Base-by-base conservation (phyloP, 2,888 invertebrate species). In the Slavum lentiscoides region DNA sequence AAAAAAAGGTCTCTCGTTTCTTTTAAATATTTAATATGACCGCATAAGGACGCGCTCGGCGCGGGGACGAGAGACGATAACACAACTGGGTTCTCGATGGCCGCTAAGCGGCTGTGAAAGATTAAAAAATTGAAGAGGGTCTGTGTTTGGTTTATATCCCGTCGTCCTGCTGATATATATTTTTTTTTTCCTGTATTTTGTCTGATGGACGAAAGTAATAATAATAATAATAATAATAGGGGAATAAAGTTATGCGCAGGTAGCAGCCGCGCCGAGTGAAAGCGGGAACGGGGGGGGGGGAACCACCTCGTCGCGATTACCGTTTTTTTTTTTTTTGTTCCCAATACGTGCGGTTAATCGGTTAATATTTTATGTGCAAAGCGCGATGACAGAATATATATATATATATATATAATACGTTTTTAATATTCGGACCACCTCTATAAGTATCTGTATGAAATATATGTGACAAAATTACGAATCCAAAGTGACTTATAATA, bases 91-190 rank as follows among this genome's bases (percentile, higher is more conserved):
- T 80, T 80, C 80, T 80, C 80, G 80, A 80, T 70, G 72, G 80
- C 72, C 80, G 72, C 80, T 80, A 80, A 80, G 80, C 80, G 80
- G 80, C 80, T 80, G 80, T 80, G 80, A 80, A 80, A 80, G 80
- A 80, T 80, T 80, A 80, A 80, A 80, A 80, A 80, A 80, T 80
- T 80, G 80, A 80, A 80, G 80, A 80, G 80, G 80, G 80, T 80
- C 64, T 80, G 72, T 80, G 72, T 80, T 80, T 80, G 80, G 80
- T 80, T 72, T 80, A 80, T 80, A 80, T 58, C 62, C 64, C 39
- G 37, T 15, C 23, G 19, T n/a, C 55, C 19, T 43, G 66, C 64
- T 39, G 13, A 23, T 19, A 62, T 70, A 59, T 58, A 55, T 49
- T 76, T 75, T 80, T 80, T 80, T 77, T 72, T n/a, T 49, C 9